phyloP scores from a whole-genome alignment of 2,113 vertebrate species.

The Chionis minor region DNA sequence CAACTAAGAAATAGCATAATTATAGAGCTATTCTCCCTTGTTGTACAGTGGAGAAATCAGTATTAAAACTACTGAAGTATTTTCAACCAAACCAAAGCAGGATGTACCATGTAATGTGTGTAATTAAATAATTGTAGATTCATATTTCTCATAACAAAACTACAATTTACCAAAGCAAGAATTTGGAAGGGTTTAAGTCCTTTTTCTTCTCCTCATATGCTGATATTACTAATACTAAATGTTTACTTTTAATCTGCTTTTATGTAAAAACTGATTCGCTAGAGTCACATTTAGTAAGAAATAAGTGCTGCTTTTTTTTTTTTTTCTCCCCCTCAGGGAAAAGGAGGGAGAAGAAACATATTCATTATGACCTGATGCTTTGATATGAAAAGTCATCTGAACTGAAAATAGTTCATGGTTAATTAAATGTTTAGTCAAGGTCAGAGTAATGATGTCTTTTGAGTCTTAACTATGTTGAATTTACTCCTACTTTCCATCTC shows the following conservation, averaged over 20 bases:
- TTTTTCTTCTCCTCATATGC: neutral
- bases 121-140: neutral
- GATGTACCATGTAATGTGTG: neutral
- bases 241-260: neutral
- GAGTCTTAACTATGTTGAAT: neutral
- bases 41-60: neutral
- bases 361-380: neutral
- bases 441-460: conserved; percentile 15
- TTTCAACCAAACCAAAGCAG: neutral
- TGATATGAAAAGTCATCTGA: conserved; percentile 35
- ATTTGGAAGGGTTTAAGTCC: neutral
- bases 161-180: neutral
- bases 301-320: neutral
- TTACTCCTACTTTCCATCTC: neutral
- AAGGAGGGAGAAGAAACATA: neutral
- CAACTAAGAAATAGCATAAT: neutral
- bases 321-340: neutral
- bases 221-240: neutral
- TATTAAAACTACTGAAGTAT: neutral
- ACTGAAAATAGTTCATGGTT: conserved; percentile 32
- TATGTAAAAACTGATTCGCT: neutral
- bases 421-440: conserved; percentile 43
- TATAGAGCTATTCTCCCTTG: neutral
- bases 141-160: neutral
- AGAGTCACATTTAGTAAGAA: neutral